Evolutionary conservation across 2,888 invertebrate genomes (phyloP).

Genomic region (Watsonalla binaria): DNA sequence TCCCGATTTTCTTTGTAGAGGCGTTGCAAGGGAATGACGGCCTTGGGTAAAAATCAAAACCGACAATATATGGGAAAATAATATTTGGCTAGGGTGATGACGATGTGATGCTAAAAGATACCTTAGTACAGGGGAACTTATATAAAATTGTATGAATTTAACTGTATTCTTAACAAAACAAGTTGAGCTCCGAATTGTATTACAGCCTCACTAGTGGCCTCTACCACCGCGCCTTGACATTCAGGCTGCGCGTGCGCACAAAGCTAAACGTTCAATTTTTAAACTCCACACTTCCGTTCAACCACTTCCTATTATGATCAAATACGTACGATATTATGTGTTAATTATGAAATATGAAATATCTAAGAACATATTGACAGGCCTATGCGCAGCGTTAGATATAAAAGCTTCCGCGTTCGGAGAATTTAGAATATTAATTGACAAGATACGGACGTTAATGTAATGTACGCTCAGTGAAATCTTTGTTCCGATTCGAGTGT

Average conservation of each 20-base stretch:
- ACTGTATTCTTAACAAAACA: neutral
- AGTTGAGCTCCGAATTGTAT: constrained; percentile 5
- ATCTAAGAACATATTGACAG: constrained; percentile 3
- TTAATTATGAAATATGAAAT: constrained; percentile 2
- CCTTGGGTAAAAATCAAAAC: too few species aligned
- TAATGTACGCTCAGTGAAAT: neutral
- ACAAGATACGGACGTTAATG: neutral
- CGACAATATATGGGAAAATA: too few species aligned
- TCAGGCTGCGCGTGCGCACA: constrained; percentile 57
- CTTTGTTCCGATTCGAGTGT: neutral
- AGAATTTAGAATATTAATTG: constrained; percentile 2
- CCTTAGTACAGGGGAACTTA: too few species aligned
- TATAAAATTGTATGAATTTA: too few species aligned
- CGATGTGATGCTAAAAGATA: too few species aligned
- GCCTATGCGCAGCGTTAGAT: constrained; percentile 5
- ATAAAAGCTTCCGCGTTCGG: constrained; percentile 5
- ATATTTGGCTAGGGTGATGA: too few species aligned
- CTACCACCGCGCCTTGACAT: constrained; percentile 62
- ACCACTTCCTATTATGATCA: constrained; percentile 56
- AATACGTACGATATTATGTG: constrained; percentile 22
- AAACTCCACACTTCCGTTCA: constrained; percentile 65
- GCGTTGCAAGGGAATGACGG: too few species aligned
- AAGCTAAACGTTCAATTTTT: constrained; percentile 65
- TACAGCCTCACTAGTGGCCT: constrained; percentile 46
- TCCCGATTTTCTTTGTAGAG: too few species aligned